Evolutionary conservation across 2,113 vertebrate species (phyloP).

Genomic region (Hippocampus mohnikei): DNA sequence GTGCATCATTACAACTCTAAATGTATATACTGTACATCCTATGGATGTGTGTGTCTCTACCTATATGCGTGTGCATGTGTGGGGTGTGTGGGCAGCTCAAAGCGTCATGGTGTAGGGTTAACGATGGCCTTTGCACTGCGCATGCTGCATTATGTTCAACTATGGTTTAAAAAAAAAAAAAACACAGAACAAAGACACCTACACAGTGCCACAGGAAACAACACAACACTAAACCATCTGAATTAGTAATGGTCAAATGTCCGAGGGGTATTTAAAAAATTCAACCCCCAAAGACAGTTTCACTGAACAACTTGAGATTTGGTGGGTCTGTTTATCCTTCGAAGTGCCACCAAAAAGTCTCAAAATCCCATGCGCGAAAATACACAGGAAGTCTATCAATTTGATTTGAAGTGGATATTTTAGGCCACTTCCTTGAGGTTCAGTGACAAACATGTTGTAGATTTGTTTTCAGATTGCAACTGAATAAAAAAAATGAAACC

Average conservation of each 20-base stretch:
- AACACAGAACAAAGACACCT: neutral
- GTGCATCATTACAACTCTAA: constrained; percentile 40
- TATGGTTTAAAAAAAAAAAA: neutral
- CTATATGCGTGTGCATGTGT: neutral
- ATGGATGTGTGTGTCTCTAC: neutral
- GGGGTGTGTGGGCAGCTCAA: neutral
- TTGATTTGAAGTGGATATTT: no score
- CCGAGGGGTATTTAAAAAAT: no score
- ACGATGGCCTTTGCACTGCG: neutral
- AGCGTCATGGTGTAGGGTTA: constrained; percentile 2
- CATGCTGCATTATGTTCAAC: neutral
- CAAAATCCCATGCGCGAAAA: no score
- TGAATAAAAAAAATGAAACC: no score
- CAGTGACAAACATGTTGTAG: no score
- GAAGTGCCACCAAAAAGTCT: no score
- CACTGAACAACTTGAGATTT: no score
- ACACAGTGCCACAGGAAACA: neutral
- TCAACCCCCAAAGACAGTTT: no score
- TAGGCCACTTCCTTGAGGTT: no score
- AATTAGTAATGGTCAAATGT: neutral
- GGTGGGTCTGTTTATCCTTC: no score
- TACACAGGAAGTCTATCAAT: no score
- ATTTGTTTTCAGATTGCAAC: no score
- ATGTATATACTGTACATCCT: neutral
- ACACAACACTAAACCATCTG: neutral